These are phyloP conservation scores for Pachyuromys duprasi DNA, from an alignment of 2,797 vertebrate species.

Conservation along the genomic window DNA sequence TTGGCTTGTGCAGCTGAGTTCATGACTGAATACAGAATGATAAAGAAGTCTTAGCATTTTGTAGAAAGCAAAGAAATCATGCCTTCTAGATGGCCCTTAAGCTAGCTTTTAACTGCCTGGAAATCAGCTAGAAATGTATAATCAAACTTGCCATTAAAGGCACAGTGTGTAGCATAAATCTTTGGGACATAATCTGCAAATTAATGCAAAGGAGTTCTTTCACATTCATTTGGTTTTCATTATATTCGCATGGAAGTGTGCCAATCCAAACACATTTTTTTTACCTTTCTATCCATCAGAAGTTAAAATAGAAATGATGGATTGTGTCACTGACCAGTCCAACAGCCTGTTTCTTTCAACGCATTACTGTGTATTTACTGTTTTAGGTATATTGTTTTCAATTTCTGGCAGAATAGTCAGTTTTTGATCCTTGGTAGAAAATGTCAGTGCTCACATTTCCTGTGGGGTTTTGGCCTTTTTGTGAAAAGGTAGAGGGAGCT, in stretches of 20 bases:
- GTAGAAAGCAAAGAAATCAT: slow-evolving; percentile 79
- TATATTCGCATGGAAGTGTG: slow-evolving; percentile 78
- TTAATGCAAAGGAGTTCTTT: slow-evolving; percentile 76
- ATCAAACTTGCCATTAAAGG: slow-evolving; percentile 77
- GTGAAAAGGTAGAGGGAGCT: slow-evolving; percentile 72
- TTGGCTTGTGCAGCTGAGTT: slow-evolving; percentile 82
- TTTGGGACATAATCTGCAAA: slow-evolving; percentile 79
- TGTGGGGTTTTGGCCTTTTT: slow-evolving; percentile 80
- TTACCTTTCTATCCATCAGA: slow-evolving; percentile 76
- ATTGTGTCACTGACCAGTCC: slow-evolving; percentile 73
- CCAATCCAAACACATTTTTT: slow-evolving; percentile 54
- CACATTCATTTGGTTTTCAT: slow-evolving; percentile 78
- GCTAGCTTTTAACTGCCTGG: slow-evolving; percentile 79
- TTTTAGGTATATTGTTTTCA: slow-evolving; percentile 82
- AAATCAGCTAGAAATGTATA: slow-evolving; percentile 80
- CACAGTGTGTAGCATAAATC: slow-evolving; percentile 77
- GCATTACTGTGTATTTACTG: slow-evolving; percentile 79
- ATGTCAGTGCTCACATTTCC: slow-evolving; percentile 82
- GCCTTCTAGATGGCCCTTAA: slow-evolving; percentile 81
- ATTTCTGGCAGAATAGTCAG: slow-evolving; percentile 74
- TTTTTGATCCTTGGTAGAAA: slow-evolving; percentile 82
- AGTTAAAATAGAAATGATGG: slow-evolving; percentile 75
- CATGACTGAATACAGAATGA: slow-evolving; percentile 78
- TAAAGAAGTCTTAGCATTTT: slow-evolving; percentile 80
- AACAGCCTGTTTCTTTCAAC: slow-evolving; percentile 80